A percentile compares a stretch with the other conserved stretches of the same genome.
These are phyloP conservation scores for Caenorhabditis angaria DNA, from an alignment of 2,888 invertebrate genomes.

Conservation along the genomic window DNA sequence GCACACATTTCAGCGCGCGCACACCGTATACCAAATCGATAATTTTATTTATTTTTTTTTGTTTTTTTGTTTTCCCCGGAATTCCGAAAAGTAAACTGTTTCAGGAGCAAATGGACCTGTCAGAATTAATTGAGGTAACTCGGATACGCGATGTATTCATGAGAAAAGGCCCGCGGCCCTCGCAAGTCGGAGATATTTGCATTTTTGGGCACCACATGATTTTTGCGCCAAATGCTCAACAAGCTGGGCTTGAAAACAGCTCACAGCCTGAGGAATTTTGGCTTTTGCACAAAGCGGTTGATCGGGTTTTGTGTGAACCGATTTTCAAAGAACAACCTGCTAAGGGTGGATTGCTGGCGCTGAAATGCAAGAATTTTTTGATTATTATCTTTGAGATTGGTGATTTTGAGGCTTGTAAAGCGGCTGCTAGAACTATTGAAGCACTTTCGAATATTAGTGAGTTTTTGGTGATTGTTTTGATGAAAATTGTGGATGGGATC, in stretches of 20 bases:
- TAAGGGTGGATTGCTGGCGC: slow-evolving; percentile 50
- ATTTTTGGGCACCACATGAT: slow-evolving; percentile 69
- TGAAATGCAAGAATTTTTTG: slow-evolving; percentile 70
- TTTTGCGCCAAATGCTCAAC: slow-evolving; percentile 58
- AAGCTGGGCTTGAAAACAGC: slow-evolving; percentile 14
- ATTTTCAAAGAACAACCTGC: slow-evolving; percentile 45
- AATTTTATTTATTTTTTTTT: too few relatives aligned
- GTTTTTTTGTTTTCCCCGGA: too few relatives aligned
- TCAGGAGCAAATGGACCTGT: slow-evolving; percentile 71
- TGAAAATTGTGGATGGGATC: too few relatives aligned
- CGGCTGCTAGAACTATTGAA: slow-evolving; percentile 66
- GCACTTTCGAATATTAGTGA: slow-evolving; percentile 67
- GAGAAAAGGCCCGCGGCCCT: slow-evolving; percentile 63
- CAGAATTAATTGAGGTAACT: slow-evolving; percentile 67
- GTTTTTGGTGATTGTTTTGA: too few relatives aligned
- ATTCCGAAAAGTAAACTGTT: too few relatives aligned
- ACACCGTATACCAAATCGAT: too few relatives aligned
- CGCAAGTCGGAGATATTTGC: slow-evolving; percentile 62
- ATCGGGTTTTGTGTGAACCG: slow-evolving; percentile 66
- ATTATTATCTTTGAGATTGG: slow-evolving; percentile 59
- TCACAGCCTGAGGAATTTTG: slow-evolving; percentile 56
- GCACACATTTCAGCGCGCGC: too few relatives aligned
- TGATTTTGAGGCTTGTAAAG: slow-evolving; percentile 57
- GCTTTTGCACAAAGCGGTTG: slow-evolving; percentile 68
- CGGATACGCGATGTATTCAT: slow-evolving; percentile 66